Evolutionary conservation across 2,113 vertebrate species (phyloP), one percentile per base, ranked within the genome.

Genomic region (Alouatta palliata): DNA sequence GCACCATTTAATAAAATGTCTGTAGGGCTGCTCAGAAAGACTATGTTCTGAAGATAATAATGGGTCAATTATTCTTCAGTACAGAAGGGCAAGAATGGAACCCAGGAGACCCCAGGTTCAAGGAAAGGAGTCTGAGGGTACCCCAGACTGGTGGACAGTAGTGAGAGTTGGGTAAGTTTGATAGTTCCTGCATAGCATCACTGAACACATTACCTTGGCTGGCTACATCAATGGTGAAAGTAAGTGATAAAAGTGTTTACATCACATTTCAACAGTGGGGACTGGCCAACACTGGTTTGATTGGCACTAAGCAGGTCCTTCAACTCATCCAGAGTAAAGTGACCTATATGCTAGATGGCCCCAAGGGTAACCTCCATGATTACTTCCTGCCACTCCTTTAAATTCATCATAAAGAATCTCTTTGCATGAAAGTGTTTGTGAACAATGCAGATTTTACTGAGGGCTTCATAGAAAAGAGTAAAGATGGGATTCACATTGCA

Each of bases 381-480:
- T 32, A 77, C 14, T 17, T 3, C 14, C 5, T 47, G 71, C 45
- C 47, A 35, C 43, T 79, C 71, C 35, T 73, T 82, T 70, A 86
- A 79, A 64, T 66, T 54, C 47, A 45, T 58, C 5, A 49, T 20
- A 71, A 82, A 77, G 23, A 40, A 76, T 87, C 70, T 40, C 61
- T 56, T 91, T 93, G 40, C 20, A 58, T 21, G 30, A 91, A 83
- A 89, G n/a, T 35, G 68, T 73, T 43, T 23, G 21, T 66, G 27
- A 94, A 92, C 19, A 87, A 25, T 61, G 68, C 61, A 95, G 79
- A 71, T 90, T 70, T 97, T 93, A 82, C 47, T 32, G 70, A 90
- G n/a, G n/a, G 40, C 81, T 91, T 97, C 90, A 30, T 12, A 91
- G 71, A 19, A 79, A 17, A 88, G 35, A 35, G 54, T 82, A 56